phyloP scores from a whole-genome alignment of 2,113 vertebrate genomes.

The Protomyctophum bolini region DNA sequence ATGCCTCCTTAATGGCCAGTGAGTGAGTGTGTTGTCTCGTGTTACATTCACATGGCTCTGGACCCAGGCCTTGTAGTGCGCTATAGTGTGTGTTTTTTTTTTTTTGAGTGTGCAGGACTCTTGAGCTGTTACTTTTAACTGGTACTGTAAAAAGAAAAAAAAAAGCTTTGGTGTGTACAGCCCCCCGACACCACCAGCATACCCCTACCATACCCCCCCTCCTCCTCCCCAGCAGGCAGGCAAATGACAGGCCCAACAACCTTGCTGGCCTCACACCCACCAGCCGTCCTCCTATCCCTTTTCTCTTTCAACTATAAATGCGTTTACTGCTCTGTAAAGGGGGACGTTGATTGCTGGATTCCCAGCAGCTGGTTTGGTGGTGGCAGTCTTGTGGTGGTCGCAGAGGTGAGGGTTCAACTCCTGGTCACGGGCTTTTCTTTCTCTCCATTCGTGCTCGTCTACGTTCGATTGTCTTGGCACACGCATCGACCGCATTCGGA shows the following conservation, averaged over 20 bases:
- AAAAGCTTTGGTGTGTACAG: constrained; percentile 15
- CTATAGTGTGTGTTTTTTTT: neutral
- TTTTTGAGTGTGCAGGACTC: constrained; percentile 4
- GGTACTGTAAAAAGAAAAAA: constrained; percentile 7
- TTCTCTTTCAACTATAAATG: constrained; percentile 64
- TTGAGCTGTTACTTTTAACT: neutral
- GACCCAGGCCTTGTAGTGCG: neutral
- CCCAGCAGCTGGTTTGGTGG: constrained; percentile 64
- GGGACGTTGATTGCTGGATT: constrained; percentile 67
- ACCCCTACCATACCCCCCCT: constrained; percentile 35
- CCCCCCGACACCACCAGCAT: constrained; percentile 5
- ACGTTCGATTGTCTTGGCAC: no score
- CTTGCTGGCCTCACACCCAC: constrained; percentile 47
- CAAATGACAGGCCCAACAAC: constrained; percentile 43
- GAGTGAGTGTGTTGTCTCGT: constrained; percentile 17
- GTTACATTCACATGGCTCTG: constrained; percentile 28
- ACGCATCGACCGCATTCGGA: no score
- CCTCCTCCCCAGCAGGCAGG: constrained; percentile 3
- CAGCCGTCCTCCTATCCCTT: constrained; percentile 60
- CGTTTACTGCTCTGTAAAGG: constrained; percentile 78
- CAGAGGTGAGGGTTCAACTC: constrained; percentile 65
- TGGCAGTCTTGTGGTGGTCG: constrained; percentile 58
- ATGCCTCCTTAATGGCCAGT: constrained; percentile 38
- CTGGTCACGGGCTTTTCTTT: constrained; percentile 65
- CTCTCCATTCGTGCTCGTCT: no score